These are phyloP conservation scores for Adela reaumurella DNA, from an alignment of 2,888 invertebrate species.

Conservation along the genomic window DNA sequence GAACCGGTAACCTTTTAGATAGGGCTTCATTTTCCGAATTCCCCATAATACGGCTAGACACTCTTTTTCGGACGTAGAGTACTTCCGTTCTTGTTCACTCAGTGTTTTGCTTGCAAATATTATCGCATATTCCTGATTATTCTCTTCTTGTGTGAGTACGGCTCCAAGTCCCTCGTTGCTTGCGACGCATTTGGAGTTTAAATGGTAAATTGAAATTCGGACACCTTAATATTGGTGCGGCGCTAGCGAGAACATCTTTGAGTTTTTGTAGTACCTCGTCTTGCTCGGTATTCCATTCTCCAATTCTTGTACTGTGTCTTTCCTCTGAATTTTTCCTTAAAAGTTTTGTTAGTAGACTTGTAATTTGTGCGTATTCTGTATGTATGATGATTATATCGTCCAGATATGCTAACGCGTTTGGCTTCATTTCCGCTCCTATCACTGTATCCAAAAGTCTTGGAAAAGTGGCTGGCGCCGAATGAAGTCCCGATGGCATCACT, in stretches of 20 bases:
- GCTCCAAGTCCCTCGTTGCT: slow-evolving; percentile 11
- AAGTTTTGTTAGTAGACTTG: slow-evolving; percentile 4
- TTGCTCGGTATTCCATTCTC: neutral
- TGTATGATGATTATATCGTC: slow-evolving; percentile 13
- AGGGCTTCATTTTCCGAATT: slow-evolving; percentile 14
- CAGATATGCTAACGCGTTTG: slow-evolving; percentile 13
- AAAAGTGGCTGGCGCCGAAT: slow-evolving; percentile 11
- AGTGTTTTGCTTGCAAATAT: slow-evolving; percentile 3
- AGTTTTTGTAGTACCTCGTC: neutral
- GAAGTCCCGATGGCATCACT: no score
- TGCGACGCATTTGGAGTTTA: slow-evolving; percentile 11
- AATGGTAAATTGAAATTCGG: slow-evolving; percentile 9
- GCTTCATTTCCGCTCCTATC: slow-evolving; percentile 14
- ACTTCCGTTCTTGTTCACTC: slow-evolving; percentile 7
- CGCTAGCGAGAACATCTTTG: slow-evolving; percentile 2
- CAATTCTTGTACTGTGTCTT: no score
- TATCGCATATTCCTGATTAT: slow-evolving; percentile 11
- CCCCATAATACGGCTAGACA: slow-evolving; percentile 16
- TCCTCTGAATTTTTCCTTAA: slow-evolving; percentile 1
- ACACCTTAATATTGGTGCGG: slow-evolving; percentile 9
- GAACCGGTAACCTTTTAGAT: slow-evolving; percentile 15
- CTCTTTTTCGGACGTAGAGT: no score
- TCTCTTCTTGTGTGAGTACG: slow-evolving; percentile 11
- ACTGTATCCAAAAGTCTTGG: slow-evolving; percentile 13
- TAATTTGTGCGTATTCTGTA: slow-evolving; percentile 6